Base-by-base conservation (phyloP, 1,140 invertebrate species). In the Lepidurus apus region DNA sequence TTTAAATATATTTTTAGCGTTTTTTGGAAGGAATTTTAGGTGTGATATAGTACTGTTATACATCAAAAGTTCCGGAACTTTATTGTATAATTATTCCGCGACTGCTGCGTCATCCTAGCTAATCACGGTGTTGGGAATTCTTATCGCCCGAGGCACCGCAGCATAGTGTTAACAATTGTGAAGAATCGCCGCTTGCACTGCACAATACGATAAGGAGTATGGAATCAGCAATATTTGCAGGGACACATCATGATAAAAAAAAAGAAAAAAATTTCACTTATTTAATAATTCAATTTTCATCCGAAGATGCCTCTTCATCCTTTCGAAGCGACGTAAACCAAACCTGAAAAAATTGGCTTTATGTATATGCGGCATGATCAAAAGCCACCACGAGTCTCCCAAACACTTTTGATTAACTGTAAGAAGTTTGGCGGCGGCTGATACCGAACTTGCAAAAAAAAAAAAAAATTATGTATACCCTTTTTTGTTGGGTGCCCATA, bases 221-320 rank as follows among this genome's bases (percentile, higher is more conserved):
- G 7, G 53, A 65, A 65, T 65, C 53, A 65, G 53, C 53, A 65
- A 65, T 65, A 65, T 65, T 65, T 65, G 53, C 53, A 65, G 4
- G 21, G 21, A n/a, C 53, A 13, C 7, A 65, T 1, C 17, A 21
- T 17, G 21, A 65, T 4, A 17, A 13, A 65, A 65, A 13, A 7
- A 21, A 65, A 21, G 1, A 65, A 65, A 65, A 65, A 13, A 21
- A 65, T 1, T n/a, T 17, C 53, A 10, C 53, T 34, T 7, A 8
- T 7, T 17, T 65, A 13, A 7, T 65, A 65, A 65, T 17, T 9
- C 21, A 65, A 65, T 65, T 65, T 7, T 65, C 53, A 34, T 34
- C 53, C 13, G 8, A 13, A 13, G 53, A 65, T 65, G 21, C 53
- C 53, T 65, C 17, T 21, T 65, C 34, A 34, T 34, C 34, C 34